Evolutionary conservation across 2,113 vertebrate species (phyloP), one percentile per base, ranked within the genome.

Genomic region (Tragelaphus buxtoni): DNA sequence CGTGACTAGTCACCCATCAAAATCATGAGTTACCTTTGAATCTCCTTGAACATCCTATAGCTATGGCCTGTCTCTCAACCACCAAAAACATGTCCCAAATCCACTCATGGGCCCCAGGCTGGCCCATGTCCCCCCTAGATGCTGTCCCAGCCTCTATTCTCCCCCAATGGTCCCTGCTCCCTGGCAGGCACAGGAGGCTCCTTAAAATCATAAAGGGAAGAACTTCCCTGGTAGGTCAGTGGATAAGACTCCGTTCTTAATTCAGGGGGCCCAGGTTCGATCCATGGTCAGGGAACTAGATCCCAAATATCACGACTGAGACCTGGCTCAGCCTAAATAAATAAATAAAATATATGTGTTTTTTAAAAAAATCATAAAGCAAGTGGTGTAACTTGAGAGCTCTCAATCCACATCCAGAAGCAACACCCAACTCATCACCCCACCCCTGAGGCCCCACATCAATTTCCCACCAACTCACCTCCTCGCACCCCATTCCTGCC

Each of bases 141-240:
- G 22, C 60, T 60, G 42, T 35, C 22, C 28, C 32, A 91, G 60
- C 60, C 32, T 42, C 51, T 18, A n/a, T 61, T 32, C 72, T 63
- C 35, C 32, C 39, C 9, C 22, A 13, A 0, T 2, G 20, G 24
- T 12, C n/a, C 17, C 42, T n/a, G 24, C 28, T 42, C n/a, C 32
- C 58, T 30, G 22, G 39, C 6, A 32, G 30, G 9, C 39, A n/a
- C 13, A 35, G 12, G 35, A 16, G 35, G 17, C 30, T 61, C 86
- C 81, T 86, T 90, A 47, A 20, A 42, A 61, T 61, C 60, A 28
- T 30, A 61, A 61, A 61, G 60, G 60, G 60, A 61, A 13, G 26
- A 24, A 26, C 22, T 26, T 74, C 39, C 69, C 39, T 74, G 69
- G 22, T 42, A 42, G 39, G 39, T 42, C 39, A 42, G 69, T 74